phyloP scores from a whole-genome alignment of 2,797 vertebrate species.

The Melanotaenia parkinsoni region DNA sequence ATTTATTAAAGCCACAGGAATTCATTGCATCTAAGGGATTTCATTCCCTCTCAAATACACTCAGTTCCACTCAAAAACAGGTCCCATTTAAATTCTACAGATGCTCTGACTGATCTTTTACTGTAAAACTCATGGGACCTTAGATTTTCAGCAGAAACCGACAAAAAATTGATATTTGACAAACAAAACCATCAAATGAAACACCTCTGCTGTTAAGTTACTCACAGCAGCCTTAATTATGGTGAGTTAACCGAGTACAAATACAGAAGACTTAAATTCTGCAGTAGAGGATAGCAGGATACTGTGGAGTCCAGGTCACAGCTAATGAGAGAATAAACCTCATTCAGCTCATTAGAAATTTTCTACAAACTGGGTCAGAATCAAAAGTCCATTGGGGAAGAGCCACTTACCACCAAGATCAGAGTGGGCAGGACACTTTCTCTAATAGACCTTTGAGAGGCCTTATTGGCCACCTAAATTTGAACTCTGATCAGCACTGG shows the following conservation, averaged over 20 bases:
- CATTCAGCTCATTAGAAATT: constrained; percentile 55
- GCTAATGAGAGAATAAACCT: constrained; percentile 54
- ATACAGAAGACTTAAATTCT: constrained; percentile 20
- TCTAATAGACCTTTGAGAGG: constrained; percentile 56
- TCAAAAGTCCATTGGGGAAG: constrained; percentile 47
- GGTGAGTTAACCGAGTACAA: constrained; percentile 3
- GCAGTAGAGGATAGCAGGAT: constrained; percentile 11
- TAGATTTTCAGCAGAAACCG: background rate
- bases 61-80: background rate
- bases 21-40: background rate
- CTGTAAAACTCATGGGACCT: background rate
- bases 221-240: background rate
- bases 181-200: background rate
- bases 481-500: constrained; percentile 28
- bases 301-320: constrained; percentile 42
- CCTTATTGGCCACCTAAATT: constrained; percentile 56
- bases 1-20: too few relatives aligned
- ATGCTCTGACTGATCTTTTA: background rate
- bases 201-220: background rate
- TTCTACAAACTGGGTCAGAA: constrained; percentile 56
- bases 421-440: constrained; percentile 42
- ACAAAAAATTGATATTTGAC: background rate
- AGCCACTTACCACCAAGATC: constrained; percentile 46
- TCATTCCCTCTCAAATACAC: background rate
- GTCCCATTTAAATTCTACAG: background rate